Percentiles rank a stretch among this genome's conserved stretches.
These are phyloP conservation scores for Bacillus rossius DNA, from an alignment of 1,140 invertebrate genomes.

Conservation along the genomic window DNA sequence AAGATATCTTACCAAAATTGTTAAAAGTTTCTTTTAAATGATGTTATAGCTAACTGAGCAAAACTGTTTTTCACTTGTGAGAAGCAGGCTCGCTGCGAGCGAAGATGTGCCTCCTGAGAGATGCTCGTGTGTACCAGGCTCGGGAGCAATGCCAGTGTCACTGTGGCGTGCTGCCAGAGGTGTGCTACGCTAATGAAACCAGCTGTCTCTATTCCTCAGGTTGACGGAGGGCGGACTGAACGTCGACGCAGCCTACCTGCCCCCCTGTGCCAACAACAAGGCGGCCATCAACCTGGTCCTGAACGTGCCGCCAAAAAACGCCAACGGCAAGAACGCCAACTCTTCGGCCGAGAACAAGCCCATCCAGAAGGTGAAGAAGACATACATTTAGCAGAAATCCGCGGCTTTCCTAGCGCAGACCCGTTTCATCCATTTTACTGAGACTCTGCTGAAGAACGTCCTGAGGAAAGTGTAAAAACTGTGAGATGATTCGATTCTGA, in stretches of 20 bases:
- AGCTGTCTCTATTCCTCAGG: conserved; percentile 30
- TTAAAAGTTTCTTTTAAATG: no score
- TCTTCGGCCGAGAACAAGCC: conserved; percentile 61
- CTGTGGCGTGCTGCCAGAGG: no score
- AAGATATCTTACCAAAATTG: no score
- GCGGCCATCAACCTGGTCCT: conserved; percentile 67
- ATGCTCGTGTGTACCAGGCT: no score
- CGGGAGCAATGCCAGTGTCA: no score
- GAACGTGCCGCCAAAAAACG: conserved; percentile 60
- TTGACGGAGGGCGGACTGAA: conserved; percentile 47
- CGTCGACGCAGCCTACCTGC: conserved; percentile 45
- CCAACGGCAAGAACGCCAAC: conserved; percentile 56
- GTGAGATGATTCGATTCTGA: not conserved
- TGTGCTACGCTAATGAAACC: no score
- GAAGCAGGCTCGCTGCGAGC: no score
- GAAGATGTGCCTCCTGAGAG: no score
- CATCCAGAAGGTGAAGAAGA: conserved; percentile 84
- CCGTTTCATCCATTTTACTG: conserved; percentile 8
- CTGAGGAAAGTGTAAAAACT: conserved; percentile 9
- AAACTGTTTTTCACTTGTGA: no score
- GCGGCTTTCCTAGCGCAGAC: conserved; percentile 7
- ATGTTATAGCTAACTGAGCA: no score
- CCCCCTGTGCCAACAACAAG: conserved; percentile 58
- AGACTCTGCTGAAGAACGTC: conserved; percentile 12
- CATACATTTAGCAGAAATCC: conserved; percentile 57